Base-by-base conservation (phyloP, 2,888 invertebrate species). In the Dryobota labecula region DNA sequence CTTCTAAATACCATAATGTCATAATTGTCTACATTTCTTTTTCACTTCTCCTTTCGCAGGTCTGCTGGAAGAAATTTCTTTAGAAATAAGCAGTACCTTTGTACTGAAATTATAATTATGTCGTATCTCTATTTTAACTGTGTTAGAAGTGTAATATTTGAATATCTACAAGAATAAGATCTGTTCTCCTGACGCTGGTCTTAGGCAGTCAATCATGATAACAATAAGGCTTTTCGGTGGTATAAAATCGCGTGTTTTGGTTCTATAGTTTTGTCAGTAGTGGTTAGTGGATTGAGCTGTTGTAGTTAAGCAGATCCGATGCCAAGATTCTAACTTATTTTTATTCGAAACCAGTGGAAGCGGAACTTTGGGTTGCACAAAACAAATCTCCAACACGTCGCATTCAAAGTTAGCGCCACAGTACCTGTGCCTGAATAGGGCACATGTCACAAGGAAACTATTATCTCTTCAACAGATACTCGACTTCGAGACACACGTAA, bases 381-480 rank as follows among this genome's bases (percentile, higher is more conserved):
- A 63, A 63, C 54, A 49, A 38, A 43, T 53, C 33, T 53, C 6
- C 5, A 60, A 51, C 38, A 38, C 20, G 13, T 49, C n/a, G 20
- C 47, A 70, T 69, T 61, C 47, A 66, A 61, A 70, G 45, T 38
- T 27, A 58, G 24, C 33, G 41, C 51, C 51, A 33, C 51, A 36
- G n/a, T 69, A 53, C 30, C 15, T n/a, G n/a, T 36, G 53, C 47
- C 49, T 73, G 65, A 66, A 71, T 69, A 49, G 43, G 33, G 33
- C 51, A 54, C 24, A 67, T 47, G 54, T 60, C 67, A 74, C 63
- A 53, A 56, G 47, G 63, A 70, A 70, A 61, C 73, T 82, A 70
- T 77, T 76, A 74, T 78, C 68, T 73, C 53, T 70, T 66, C 60
- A 70, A 64, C 56, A 56, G 57, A 66, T 60, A 66, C 61, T 61